Evolutionary conservation across 2,113 vertebrate genomes (phyloP).

Genomic region (Bettongia penicillata): DNA sequence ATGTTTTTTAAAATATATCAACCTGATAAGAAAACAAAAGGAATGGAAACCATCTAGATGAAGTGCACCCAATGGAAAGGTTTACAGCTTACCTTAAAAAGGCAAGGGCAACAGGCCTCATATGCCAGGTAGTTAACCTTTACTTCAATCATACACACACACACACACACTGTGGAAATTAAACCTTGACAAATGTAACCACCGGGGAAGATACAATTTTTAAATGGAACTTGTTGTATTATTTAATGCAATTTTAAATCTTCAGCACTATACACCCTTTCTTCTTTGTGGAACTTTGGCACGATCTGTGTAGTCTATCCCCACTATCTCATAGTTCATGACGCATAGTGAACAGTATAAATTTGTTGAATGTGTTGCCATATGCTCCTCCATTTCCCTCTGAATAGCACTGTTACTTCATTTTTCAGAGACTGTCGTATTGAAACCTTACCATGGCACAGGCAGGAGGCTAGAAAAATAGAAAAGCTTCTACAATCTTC

Average conservation of each 20-base stretch:
- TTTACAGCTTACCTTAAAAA: background rate
- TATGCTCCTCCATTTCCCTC: background rate
- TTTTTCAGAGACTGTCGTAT: background rate
- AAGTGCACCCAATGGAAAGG: background rate
- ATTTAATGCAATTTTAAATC: background rate
- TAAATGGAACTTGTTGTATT: background rate
- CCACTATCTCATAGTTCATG: background rate
- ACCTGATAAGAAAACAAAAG: background rate
- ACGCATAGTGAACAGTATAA: background rate
- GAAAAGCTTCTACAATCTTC: background rate
- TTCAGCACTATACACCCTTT: background rate
- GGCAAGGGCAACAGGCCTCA: background rate
- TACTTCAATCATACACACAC: background rate
- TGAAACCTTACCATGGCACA: background rate
- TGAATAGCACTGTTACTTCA: background rate
- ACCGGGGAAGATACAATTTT: background rate
- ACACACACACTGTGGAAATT: background rate
- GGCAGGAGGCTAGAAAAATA: background rate
- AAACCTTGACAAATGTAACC: background rate
- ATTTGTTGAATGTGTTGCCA: background rate
- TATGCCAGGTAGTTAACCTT: background rate
- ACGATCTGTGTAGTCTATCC: background rate
- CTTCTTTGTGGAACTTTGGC: background rate
- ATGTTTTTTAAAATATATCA: background rate
- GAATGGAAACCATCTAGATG: background rate